Evolutionary conservation across 92 coral and sea anemone species (phyloP), one percentile per base, ranked within the genome.

Genomic region (Palythoa heliodiscus): DNA sequence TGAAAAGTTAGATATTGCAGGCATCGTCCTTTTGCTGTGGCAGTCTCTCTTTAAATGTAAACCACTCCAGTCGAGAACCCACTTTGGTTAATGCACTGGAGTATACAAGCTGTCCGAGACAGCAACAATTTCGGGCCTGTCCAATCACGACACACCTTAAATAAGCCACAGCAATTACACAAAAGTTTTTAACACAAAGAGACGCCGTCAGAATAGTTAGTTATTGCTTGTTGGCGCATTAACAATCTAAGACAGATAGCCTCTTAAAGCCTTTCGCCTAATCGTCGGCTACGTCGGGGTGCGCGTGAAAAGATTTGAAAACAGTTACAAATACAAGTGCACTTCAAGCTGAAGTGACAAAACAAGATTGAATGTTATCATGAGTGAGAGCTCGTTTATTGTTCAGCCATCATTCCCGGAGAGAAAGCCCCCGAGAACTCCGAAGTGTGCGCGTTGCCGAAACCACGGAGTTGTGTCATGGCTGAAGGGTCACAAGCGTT

Each of bases 371-470:
- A 64, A 13, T 43, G 78, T 63, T 63, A 37, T 50, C 48, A 93
- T 93, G 97, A 87, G 89, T 72, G 98, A 94, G 63, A 75, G 93
- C 16, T 87, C 94, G 0, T 92, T 57, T 73, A 74, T 92, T 29
- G 88, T 90, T 7, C 98, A 94, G 52, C 78, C 85, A 43, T 75
- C 95, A 6, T 88, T 71, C 61, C 77, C 95, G 8, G 98, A 94
- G 74, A 88, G 90, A 23, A 94, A 94, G 74, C 98, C 95, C 5
- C 93, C 95, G 11, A 86, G 98, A 50, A 90, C 89, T 72, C 98
- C 98, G 24, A 94, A 94, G 83, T 94, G 98, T 68, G 98, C 98
- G 3, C 90, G 98, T 19, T 94, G 98, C 64, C 90, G 93, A 22
- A 94, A 88, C 75, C 98, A 94, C 77, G 98, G 98, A 39, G 91